phyloP scores from a whole-genome alignment of 2,113 vertebrate genomes.

The Ranitomeya variabilis region DNA sequence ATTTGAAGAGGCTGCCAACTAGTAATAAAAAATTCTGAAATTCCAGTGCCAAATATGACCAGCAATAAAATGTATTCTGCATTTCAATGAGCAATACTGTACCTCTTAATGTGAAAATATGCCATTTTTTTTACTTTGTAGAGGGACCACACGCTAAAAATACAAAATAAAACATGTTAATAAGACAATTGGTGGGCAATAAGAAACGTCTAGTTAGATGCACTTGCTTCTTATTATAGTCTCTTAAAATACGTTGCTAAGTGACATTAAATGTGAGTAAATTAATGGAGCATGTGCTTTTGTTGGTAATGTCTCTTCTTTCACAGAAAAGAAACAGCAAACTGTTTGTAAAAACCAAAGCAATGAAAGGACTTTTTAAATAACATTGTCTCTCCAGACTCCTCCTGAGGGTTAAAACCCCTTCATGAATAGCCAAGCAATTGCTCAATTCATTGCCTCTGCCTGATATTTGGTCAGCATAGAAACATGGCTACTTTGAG shows the following conservation, averaged over 20 bases:
- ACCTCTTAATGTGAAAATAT: background rate
- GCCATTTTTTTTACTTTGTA: background rate
- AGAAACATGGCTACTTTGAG: slow-evolving; percentile 20
- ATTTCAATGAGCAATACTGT: background rate
- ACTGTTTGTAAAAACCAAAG: background rate
- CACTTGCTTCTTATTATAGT: background rate
- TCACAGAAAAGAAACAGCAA: background rate
- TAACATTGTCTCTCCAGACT: slow-evolving; percentile 1
- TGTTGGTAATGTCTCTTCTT: background rate
- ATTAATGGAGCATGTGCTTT: slow-evolving; percentile 20
- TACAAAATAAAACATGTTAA: background rate
- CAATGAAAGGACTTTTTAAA: slow-evolving; percentile 8
- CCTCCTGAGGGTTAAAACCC: slow-evolving; percentile 22
- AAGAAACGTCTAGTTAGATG: background rate
- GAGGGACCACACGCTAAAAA: background rate
- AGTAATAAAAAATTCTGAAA: background rate
- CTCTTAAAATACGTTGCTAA: background rate
- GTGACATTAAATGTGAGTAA: background rate
- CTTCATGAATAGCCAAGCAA: slow-evolving; percentile 16
- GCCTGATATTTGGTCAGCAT: slow-evolving; percentile 19
- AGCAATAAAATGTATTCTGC: background rate
- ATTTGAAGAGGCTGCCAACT: background rate
- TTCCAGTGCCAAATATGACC: background rate
- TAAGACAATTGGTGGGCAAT: background rate
- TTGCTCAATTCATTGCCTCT: slow-evolving; percentile 25